Conservation (phyloP, 2,888 invertebrate species). For the Strigamia crassipes region DNA sequence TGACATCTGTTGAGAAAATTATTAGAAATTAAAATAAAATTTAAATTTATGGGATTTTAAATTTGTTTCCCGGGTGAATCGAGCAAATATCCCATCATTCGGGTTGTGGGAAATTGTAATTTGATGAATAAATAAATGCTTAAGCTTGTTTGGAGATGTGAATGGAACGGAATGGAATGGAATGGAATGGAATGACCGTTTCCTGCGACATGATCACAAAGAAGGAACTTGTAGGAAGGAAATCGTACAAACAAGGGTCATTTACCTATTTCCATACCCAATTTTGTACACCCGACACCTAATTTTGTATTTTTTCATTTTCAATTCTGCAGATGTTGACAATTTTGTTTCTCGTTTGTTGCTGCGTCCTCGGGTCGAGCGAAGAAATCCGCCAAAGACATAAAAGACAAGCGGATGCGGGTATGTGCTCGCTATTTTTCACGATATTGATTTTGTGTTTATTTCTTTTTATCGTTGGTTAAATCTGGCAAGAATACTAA, state of each 20-base stretch:
- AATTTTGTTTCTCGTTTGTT: neutral
- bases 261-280: conserved; percentile 6
- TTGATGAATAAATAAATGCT: conserved; percentile 22
- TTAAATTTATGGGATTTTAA: too few relatives aligned
- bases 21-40: too few relatives aligned
- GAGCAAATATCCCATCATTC: neutral
- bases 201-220: conserved; percentile 3
- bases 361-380: neutral
- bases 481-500: neutral
- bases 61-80: neutral
- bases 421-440: too few relatives aligned
- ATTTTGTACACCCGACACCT: neutral
- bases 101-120: neutral
- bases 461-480: neutral
- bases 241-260: neutral
- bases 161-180: neutral
- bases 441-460: too few relatives aligned
- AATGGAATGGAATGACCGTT: neutral
- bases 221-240: neutral
- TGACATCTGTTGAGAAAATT: too few relatives aligned
- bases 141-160: neutral
- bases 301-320: neutral
- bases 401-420: neutral
- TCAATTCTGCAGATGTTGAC: neutral
- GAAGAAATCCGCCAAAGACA: neutral